Evolutionary conservation across 2,888 invertebrate species (phyloP), one percentile per base, ranked within the genome.

Genomic region (Taenaris catops): DNA sequence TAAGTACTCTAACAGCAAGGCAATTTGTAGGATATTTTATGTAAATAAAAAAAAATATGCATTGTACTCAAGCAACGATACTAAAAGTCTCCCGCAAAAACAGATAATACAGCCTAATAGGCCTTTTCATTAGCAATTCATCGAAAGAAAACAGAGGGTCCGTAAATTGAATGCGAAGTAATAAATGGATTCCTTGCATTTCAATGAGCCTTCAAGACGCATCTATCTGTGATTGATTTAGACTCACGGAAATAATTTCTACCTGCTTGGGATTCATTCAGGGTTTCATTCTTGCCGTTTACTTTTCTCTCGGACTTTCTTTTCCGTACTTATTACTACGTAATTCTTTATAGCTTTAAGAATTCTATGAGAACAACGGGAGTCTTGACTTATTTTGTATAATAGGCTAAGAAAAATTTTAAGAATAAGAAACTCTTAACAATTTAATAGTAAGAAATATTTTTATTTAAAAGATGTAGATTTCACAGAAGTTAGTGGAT

Each of bases 191-290:
- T 63, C 59, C 72, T 69, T 75, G 74, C 44, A 44, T 43, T 35
- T 36, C 35, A 49, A 46, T 42, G 38, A 44, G 36, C 34, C 42
- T 45, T 44, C 49, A 48, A 54, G 63, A 54, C 60, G 53, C 65
- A 70, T 64, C 63, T 60, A 55, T 55, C 62, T 62, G 60, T 70
- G 72, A 76, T 72, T 72, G 76, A 73, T 70, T 73, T 66, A 58
- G 64, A 59, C 64, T 61, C 60, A 58, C 58, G 60, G 62, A 72
- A 73, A 73, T 70, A 61, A 69, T 72, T 65, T 61, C 58, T 60
- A 52, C 60, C 53, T 62, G 66, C 57, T 67, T 65, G 62, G 55
- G 55, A 69, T 71, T 72, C 71, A 66, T 58, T 56, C 60, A 63
- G 57, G 64, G 61, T 58, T 59, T 57, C 57, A 55, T 51, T 51